Evolutionary conservation across 2,888 invertebrate genomes (phyloP).

Genomic region (Salticus scenicus): DNA sequence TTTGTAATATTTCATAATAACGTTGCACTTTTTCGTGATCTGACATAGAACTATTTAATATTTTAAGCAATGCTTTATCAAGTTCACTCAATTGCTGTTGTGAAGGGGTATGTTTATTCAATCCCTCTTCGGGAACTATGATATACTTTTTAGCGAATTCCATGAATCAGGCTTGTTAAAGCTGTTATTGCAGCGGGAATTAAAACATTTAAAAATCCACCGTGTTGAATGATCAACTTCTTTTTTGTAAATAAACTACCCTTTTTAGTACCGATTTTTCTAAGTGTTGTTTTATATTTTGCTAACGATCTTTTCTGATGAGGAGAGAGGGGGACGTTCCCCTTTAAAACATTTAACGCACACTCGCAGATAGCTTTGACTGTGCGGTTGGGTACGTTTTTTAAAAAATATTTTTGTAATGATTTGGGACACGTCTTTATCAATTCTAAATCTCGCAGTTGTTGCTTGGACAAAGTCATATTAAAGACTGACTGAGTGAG

Average conservation of each 20-base stretch:
- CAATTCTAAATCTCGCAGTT: background rate
- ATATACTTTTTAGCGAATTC: conserved; percentile 19
- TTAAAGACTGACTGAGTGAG: background rate
- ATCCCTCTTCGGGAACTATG: background rate
- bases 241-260: background rate
- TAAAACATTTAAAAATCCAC: conserved; percentile 13
- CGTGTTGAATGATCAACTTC: background rate
- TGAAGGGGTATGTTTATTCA: background rate
- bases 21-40: background rate
- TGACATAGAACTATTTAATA: background rate
- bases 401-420: background rate
- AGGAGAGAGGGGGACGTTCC: background rate
- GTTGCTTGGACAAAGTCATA: conserved; percentile 5
- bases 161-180: background rate
- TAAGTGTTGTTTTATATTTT: background rate
- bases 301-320: background rate
- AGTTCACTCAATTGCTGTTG: background rate
- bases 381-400: background rate
- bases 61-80: conserved; percentile 1
- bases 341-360: background rate
- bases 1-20: conserved; percentile 18
- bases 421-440: background rate
- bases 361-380: background rate
- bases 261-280: background rate
- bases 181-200: background rate